phyloP scores from a whole-genome alignment of 2,113 vertebrate species.

The Chloebia gouldiae region DNA sequence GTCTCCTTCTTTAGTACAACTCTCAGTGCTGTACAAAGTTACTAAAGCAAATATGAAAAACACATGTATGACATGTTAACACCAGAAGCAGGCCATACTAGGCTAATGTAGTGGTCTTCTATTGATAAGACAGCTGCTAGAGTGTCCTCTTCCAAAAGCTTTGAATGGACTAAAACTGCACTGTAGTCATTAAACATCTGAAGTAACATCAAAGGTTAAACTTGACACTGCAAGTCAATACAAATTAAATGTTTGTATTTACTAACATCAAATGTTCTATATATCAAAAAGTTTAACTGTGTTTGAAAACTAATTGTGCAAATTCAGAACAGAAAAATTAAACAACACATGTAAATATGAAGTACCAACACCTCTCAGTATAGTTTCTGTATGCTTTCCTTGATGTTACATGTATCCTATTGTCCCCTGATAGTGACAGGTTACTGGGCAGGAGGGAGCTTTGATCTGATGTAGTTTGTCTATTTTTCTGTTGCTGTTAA shows the following conservation, averaged over 20 bases:
- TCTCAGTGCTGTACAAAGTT: neutral
- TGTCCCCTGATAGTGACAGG: neutral
- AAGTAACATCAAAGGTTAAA: neutral
- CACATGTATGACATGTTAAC: neutral
- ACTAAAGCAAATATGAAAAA: neutral
- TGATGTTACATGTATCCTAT: neutral
- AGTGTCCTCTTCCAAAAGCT: neutral
- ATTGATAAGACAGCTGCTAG: neutral
- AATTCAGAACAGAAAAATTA: neutral
- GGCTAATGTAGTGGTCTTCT: neutral
- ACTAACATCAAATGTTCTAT: neutral
- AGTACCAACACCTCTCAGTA: neutral
- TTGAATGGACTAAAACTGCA: neutral
- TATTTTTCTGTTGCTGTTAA: neutral
- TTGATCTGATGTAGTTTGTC: neutral
- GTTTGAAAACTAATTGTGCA: neutral
- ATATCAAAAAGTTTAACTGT: neutral
- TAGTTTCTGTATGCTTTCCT: neutral
- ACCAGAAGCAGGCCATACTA: neutral
- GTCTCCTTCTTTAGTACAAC: neutral
- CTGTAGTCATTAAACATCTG: neutral
- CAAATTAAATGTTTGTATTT: neutral
- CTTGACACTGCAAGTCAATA: neutral
- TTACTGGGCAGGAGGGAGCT: neutral
- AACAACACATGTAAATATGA: neutral